Base-by-base conservation (phyloP, 92 coral and sea anemone species). In the Bergia puertoricense region DNA sequence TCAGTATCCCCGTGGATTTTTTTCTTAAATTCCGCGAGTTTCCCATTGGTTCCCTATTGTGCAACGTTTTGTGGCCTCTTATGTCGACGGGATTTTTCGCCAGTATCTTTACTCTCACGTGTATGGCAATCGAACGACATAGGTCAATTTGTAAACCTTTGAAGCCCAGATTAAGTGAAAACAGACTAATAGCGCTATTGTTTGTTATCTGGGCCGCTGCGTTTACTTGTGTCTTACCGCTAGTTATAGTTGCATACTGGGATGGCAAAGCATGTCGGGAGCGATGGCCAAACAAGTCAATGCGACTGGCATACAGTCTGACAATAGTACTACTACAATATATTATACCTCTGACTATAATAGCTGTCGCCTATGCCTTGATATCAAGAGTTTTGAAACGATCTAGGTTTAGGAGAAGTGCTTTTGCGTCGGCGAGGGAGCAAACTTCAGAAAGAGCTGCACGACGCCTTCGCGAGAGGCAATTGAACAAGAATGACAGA, bases 31-130 rank as follows among this genome's bases (percentile, higher is more conserved):
- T 94, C 72, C 23, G 79, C 38, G 71, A 81, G 66, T 91, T 86
- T 75, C 91, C 96, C 0, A 37, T 86, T 9, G 98, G 98, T 5
- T 42, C 86, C 23, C 73, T 93, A 43, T 81, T 91, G 6, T 94
- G 98, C 88, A 94, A 94, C 74, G 91, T 94, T 38, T 65, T 94
- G 39, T 94, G 98, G 98, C 98, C 98, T 36, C 89, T 93, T 0
- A 94, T 94, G 98, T 93, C 98, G 5, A 89, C 90, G 71, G 91
- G 91, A 0, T 89, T 94, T 18, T 88, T 94, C 40, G 82, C 98
- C 2, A 93, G 98, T 74, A 89, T 94, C 15, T 91, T 94, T 36
- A 94, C 98, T 36, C 86, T 94, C 45, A 94, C 98, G 13, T 93
- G 92, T 41, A 94, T 94, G 98, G 95, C 98, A 14, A 68, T 93